Base-by-base conservation (phyloP, 2,888 invertebrate species). In the Philaethria dido region DNA sequence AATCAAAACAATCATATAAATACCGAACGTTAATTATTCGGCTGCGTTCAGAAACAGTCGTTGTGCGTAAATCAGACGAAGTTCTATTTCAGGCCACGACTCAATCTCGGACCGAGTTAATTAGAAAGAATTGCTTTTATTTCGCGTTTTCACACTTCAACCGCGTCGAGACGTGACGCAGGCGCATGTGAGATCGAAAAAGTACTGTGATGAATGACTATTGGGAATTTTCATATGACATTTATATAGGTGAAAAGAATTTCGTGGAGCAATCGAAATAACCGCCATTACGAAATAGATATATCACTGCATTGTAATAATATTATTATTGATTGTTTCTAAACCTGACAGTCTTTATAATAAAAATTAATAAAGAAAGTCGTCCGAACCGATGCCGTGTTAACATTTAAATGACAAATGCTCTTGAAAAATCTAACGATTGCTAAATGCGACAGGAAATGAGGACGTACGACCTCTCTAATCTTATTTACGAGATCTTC, bases 61-160 rank as follows among this genome's bases (percentile, higher is more conserved):
- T 79, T 76, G 81, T 77, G 81, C 83, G 86, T 91, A 90, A 90
- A 89, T 90, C 88, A 89, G 82, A 73, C 79, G 78, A 80, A 78
- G 83, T 80, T 88, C 88, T 92, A 92, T 91, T 91, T 89, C 78
- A 77, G 81, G 80, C 75, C 77, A 76, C 82, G 81, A 77, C 83
- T 85, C 86, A 83, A 85, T 86, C 84, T 83, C 81, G 77, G 80
- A 78, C 80, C 76, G 81, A 80, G 89, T 86, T 92, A 91, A 92
- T 92, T 92, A 92, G 88, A 92, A 92, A 92, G 90, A 91, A 92
- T 92, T 88, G 90, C 88, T 92, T 90, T 92, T 92, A 92, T 92
- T 92, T 90, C 80, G 87, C 89, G 86, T 86, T 87, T 87, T 87
- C 88, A 88, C 89, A 88, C 86, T 85, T 83, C 82, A 79, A 78